These are phyloP conservation scores for Chesias legatella DNA, from an alignment of 2,888 invertebrate species.

Conservation along the genomic window DNA sequence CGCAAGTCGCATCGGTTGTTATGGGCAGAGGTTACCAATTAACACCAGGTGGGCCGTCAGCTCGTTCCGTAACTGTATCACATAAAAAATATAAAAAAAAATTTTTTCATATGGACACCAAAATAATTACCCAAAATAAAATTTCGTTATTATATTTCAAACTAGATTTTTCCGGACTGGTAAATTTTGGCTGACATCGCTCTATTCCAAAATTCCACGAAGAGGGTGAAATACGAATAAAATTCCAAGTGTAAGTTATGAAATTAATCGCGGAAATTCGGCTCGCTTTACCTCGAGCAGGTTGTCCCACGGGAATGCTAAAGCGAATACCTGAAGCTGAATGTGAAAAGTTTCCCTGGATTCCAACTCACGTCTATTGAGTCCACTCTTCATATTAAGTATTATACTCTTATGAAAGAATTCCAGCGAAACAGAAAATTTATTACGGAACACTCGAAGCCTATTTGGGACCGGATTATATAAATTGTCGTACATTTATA, in stretches of 20 bases:
- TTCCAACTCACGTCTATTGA: slow-evolving; percentile 32
- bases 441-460: slow-evolving; percentile 9
- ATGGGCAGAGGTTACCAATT: too few relatives aligned
- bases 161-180: too few relatives aligned
- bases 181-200: too few relatives aligned
- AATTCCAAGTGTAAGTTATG: slow-evolving; percentile 47
- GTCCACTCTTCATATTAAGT: slow-evolving; percentile 44
- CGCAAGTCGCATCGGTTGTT: too few relatives aligned
- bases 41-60: too few relatives aligned
- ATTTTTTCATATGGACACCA: too few relatives aligned
- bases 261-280: slow-evolving; percentile 54
- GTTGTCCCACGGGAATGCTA: slow-evolving; percentile 42
- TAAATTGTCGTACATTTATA: slow-evolving; percentile 21
- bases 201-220: slow-evolving; percentile 5
- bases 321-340: slow-evolving; percentile 48
- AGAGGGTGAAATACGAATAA: slow-evolving; percentile 33
- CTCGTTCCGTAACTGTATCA: too few relatives aligned
- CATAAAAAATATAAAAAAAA: too few relatives aligned
- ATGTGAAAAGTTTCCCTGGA: slow-evolving; percentile 53
- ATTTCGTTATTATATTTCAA: too few relatives aligned
- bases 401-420: slow-evolving; percentile 34
- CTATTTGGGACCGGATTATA: slow-evolving; percentile 20
- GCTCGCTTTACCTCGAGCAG: slow-evolving; percentile 39
- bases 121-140: too few relatives aligned
- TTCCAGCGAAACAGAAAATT: slow-evolving; percentile 30